These are phyloP conservation scores for Scaptodrosophila lebanonensis DNA, from an alignment of 1,140 invertebrate genomes.

Conservation along the genomic window DNA sequence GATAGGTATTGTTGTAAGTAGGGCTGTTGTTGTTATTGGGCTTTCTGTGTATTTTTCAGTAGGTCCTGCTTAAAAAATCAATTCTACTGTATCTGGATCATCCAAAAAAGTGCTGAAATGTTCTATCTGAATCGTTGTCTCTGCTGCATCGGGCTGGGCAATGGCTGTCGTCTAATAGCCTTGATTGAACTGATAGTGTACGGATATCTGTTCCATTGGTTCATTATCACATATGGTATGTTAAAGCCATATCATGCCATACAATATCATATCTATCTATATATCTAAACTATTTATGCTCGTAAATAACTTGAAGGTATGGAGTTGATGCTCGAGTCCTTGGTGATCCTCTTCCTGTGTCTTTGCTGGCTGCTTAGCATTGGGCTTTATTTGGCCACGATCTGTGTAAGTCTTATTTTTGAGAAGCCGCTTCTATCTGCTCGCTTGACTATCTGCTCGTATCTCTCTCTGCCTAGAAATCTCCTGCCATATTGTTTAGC, in stretches of 20 bases:
- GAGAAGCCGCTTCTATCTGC: too few relatives aligned
- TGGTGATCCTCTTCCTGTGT: slow-evolving; percentile 6
- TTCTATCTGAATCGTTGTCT: slow-evolving; percentile 21
- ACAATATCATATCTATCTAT: too few relatives aligned
- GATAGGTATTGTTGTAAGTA: too few relatives aligned
- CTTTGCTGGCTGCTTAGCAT: slow-evolving; percentile 4
- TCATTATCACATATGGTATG: slow-evolving; percentile 1
- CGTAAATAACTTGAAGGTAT: slow-evolving; percentile 5
- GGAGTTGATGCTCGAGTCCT: slow-evolving; percentile 1
- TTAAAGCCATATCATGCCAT: too few relatives aligned
- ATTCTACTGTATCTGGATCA: too few relatives aligned
- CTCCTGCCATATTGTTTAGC: slow-evolving; percentile 22
- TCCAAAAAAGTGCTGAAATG: too few relatives aligned
- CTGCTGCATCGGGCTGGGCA: slow-evolving; percentile 9
- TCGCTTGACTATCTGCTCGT: too few relatives aligned
- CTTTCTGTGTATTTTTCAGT: too few relatives aligned
- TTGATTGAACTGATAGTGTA: slow-evolving; percentile 1
- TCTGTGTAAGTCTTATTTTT: slow-evolving; percentile 22
- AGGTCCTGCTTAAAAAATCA: too few relatives aligned
- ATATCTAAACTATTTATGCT: background rate
- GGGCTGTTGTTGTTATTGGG: too few relatives aligned
- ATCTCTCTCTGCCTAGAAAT: slow-evolving; percentile 18
- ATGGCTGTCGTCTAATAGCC: slow-evolving; percentile 14
- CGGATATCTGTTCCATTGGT: slow-evolving; percentile 1
- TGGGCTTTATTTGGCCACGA: slow-evolving; percentile 13